These are phyloP conservation scores for Parazoanthus darwini DNA, from an alignment of 92 coral and sea anemone genomes.

Conservation along the genomic window DNA sequence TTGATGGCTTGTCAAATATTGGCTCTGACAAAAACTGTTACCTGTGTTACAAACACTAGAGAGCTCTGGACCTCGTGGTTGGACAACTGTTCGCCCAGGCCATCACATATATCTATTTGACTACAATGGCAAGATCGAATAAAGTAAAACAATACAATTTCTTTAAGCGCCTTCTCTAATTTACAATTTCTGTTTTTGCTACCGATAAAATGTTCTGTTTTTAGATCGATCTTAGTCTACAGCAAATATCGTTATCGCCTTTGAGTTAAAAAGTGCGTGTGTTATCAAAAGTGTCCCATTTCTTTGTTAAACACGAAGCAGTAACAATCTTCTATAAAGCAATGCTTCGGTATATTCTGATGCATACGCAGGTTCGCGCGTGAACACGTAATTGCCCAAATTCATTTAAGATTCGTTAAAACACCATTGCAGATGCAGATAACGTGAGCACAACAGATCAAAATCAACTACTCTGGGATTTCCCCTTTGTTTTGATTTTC, in stretches of 20 bases:
- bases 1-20: conserved; percentile 5
- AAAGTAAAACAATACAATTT: neutral
- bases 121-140: conserved; percentile 16
- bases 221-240: neutral
- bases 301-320: conserved; percentile 6
- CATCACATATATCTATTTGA: neutral
- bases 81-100: neutral
- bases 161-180: neutral
- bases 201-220: neutral
- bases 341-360: neutral
- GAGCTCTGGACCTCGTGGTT: neutral
- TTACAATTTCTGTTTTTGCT: neutral
- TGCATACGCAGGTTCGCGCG: conserved; percentile 10
- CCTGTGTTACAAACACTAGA: neutral
- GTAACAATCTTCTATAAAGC: neutral
- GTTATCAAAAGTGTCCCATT: neutral
- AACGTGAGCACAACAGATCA: conserved; percentile 23
- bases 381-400: conserved; percentile 31
- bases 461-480: conserved; percentile 24
- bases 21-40: neutral
- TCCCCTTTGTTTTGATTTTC: conserved; percentile 36
- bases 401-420: conserved; percentile 34
- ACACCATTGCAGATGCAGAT: conserved; percentile 4
- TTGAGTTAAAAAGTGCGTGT: neutral
- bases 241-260: neutral